Conservation (phyloP, 2,113 vertebrate species). For the Psilopsiagon aymara region DNA sequence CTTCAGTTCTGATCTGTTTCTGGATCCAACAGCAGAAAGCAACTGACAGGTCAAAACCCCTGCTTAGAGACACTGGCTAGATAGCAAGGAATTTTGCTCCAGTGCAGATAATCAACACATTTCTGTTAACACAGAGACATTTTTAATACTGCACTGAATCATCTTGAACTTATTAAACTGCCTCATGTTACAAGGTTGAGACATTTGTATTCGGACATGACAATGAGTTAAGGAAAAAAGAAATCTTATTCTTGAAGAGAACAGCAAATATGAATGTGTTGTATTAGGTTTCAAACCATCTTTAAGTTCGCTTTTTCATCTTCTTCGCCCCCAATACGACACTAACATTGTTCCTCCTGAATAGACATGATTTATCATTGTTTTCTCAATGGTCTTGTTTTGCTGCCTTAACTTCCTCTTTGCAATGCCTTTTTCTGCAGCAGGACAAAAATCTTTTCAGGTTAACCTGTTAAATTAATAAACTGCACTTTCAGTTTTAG, state of each 20-base stretch:
- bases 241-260: background rate
- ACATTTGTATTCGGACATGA: constrained; percentile 6
- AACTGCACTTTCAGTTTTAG: constrained; percentile 1
- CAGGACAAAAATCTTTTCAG: background rate
- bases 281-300: background rate
- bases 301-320: background rate
- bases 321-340: background rate
- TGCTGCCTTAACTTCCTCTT: background rate
- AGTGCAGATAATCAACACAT: background rate
- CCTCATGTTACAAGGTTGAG: background rate
- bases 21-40: background rate
- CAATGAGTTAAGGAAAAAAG: background rate
- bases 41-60: background rate
- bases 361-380: background rate
- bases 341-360: background rate
- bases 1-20: background rate
- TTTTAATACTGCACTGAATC: constrained; percentile 1
- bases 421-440: background rate
- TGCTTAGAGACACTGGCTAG: background rate
- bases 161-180: background rate
- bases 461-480: constrained; percentile 28
- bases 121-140: constrained; percentile 13
- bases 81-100: background rate
- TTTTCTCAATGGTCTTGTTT: background rate
- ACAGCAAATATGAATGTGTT: background rate